Conservation (phyloP, 1,140 invertebrate genomes). For the Caenorhabditis elegans region DNA sequence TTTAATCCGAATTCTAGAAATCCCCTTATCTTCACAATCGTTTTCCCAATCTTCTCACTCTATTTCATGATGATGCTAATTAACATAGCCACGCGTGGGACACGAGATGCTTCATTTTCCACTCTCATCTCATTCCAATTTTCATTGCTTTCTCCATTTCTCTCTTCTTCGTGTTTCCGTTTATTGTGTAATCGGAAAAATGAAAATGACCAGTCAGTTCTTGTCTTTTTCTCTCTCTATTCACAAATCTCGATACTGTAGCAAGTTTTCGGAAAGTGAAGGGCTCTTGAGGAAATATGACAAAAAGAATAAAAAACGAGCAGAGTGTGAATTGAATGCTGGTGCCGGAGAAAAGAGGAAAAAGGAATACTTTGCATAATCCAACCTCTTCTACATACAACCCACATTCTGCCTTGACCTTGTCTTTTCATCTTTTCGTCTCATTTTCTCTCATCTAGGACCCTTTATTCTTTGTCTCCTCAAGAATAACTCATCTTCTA, state of each 20-base stretch:
- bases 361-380: not conserved
- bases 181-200: conserved; percentile 16
- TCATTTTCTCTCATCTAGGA: not conserved
- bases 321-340: not conserved
- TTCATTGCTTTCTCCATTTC: not conserved
- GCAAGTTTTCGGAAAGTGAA: not conserved
- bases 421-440: not conserved
- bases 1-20: too few relatives aligned
- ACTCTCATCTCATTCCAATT: not conserved
- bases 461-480: not conserved
- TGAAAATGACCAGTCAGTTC: not conserved
- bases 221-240: not conserved
- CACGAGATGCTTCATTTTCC: not conserved
- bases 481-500: conserved; percentile 30
- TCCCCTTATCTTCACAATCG: too few relatives aligned
- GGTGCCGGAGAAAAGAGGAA: not conserved
- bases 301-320: too few relatives aligned
- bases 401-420: not conserved
- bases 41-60: not conserved
- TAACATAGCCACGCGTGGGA: conserved; percentile 2
- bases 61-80: not conserved
- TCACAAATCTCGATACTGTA: not conserved
- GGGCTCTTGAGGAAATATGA: not conserved
- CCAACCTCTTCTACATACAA: not conserved
- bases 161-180: not conserved